Base-by-base conservation (phyloP, 2,888 invertebrate genomes). In the Polymixis lichenea region DNA sequence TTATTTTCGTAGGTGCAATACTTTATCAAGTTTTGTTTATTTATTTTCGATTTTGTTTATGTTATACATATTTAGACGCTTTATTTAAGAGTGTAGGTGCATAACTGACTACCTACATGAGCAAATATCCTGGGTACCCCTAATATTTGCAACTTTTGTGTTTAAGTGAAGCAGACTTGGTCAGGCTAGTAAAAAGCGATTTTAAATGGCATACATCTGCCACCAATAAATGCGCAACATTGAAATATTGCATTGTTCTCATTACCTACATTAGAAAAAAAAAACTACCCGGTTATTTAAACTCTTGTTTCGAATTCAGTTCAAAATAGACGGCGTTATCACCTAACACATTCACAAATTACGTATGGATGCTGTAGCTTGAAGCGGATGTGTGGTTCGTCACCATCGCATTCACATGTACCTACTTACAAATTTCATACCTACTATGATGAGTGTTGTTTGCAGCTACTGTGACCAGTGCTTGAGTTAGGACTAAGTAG, bases 301-400 rank as follows among this genome's bases (percentile, higher is more conserved):
- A 22, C 22, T 9, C 1, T 9, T 66, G 32, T 70, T 51, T 70
- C 3, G 1, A 9, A 51, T 7, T 38, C 25, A 7, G 11, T 72
- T 73, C 32, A 43, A 53, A 62, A 32, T 70, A 72, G 22, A 77
- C 11, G 11, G 38, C 51, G 55, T 64, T 77, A 78, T 78, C 78
- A 38, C 22, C 51, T 70, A 62, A 17, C 49, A 64, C 62, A 78
- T 32, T 51, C 17, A 58, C 28, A 53, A 53, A 64, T 49, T 32
- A 32, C 32, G 32, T 28, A 58, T 46, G 72, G 51, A 64, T 58
- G 32, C 43, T 79, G 62, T n/a, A n/a, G 71, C n/a, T n/a, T 49
- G 32, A 11, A 78, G 38, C 77, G 77, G 77, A 77, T 72, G 79
- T 72, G 56, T 53, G 77, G 4, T 77, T 77, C 55, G 56, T 77